These are phyloP conservation scores for Acanthosepion lycidas DNA, from an alignment of 2,888 invertebrate genomes.

Conservation along the genomic window DNA sequence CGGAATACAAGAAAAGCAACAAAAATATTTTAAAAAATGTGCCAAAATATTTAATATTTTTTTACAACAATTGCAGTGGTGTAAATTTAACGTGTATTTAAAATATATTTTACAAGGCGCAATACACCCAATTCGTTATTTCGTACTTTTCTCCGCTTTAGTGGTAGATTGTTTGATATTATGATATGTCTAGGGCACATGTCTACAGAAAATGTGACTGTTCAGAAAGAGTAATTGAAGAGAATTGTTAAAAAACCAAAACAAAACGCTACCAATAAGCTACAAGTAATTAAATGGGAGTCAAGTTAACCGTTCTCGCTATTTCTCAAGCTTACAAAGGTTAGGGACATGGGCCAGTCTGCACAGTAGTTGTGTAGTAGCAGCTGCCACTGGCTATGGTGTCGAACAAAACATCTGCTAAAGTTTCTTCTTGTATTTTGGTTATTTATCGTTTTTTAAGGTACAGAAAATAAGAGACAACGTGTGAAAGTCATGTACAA, in stretches of 20 bases:
- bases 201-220: not conserved
- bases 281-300: not conserved
- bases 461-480: not conserved
- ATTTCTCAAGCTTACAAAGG: not conserved
- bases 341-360: not conserved
- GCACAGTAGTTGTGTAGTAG: not conserved
- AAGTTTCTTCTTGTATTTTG: not conserved
- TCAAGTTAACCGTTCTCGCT: not conserved
- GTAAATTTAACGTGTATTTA: not conserved
- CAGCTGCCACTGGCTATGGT: slow-evolving; percentile 8
- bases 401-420: not conserved
- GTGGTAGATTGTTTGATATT: not conserved
- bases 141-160: not conserved
- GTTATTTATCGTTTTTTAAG: not conserved
- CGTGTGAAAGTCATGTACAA: not conserved
- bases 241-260: not conserved
- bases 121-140: not conserved
- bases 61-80: not conserved
- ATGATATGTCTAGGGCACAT: not conserved
- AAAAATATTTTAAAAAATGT: not conserved
- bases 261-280: not conserved
- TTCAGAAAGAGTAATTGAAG: not conserved
- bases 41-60: not conserved
- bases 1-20: not conserved
- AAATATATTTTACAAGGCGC: not conserved